Base-by-base conservation (phyloP, 2,113 vertebrate species). In the Alosa alosa region DNA sequence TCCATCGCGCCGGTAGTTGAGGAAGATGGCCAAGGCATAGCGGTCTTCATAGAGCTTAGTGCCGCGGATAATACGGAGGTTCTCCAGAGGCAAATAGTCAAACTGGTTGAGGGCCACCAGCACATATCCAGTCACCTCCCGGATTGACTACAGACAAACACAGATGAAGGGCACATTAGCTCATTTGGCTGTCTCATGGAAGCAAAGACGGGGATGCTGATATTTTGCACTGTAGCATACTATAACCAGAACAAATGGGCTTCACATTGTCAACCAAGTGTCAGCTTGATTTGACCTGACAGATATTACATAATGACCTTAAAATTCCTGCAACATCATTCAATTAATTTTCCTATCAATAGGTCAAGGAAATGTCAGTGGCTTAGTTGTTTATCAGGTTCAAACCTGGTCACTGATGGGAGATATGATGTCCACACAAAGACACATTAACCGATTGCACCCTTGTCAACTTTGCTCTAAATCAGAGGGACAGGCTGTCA, bases 21-120 rank as follows among this genome's bases (percentile, higher is more conserved):
- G 96, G 92, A 99, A 99, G 89, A 99, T 95, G 0, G 97, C 96
- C 85, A 99, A 91, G 0, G 97, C 96, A 15, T 99, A 99, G 6
- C 96, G 96, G 86, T 99, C 98, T 85, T 99, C 98, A 0, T 99
- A 99, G 49, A 99, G 95, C 88, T 98, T 99, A 81, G 96, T 99
- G 8, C 98, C 98, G 15, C 98, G 96, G 44, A 99, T 95, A 47
- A 99, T 99, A 88, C 98, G 96, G 85, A 99, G 94, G 91, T 99
- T 99, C 94, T 99, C 98, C 94, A 99, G 72, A 0, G 98, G 98
- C 89, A 99, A 95, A 91, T 99, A 98, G 46, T 98, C 98, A 89
- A 99, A 99, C 92, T 99, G 98, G 94, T 99, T 99, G 68, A 99
- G 90, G n/a, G 98, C 98, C 93, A 99, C 98, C 90, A 99, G 90